These are phyloP conservation scores for Archegozetes longisetosus DNA, from an alignment of 1,140 invertebrate species.

Conservation along the genomic window DNA sequence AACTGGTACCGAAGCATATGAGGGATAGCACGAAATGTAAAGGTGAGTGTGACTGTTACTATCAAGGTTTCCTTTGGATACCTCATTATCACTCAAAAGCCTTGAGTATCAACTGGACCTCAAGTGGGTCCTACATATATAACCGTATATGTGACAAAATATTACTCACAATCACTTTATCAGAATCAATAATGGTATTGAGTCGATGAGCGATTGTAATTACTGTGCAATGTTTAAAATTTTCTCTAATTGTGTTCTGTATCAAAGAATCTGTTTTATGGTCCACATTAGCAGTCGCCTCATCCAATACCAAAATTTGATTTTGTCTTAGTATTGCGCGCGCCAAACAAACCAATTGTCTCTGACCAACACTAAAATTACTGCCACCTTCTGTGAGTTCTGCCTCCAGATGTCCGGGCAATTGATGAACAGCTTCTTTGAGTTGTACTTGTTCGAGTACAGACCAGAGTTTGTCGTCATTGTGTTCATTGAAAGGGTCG, in stretches of 20 bases:
- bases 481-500: conserved; percentile 39
- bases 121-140: too few species aligned
- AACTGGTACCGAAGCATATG: too few species aligned
- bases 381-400: conserved; percentile 53
- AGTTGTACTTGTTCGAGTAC: conserved; percentile 18
- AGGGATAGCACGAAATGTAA: too few species aligned
- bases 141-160: too few species aligned
- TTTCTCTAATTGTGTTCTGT: conserved; percentile 27
- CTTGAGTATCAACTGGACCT: too few species aligned
- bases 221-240: conserved; percentile 29
- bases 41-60: too few species aligned
- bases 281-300: too few species aligned
- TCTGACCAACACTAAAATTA: conserved; percentile 68
- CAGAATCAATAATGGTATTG: conserved; percentile 28
- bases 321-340: conserved; percentile 36
- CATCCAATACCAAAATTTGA: too few species aligned
- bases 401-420: conserved; percentile 45
- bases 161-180: conserved; percentile 32
- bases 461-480: conserved; percentile 19
- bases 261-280: conserved; percentile 28
- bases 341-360: too few species aligned
- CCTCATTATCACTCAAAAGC: too few species aligned
- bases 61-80: too few species aligned
- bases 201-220: conserved; percentile 32
- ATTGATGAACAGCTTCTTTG: conserved; percentile 43